phyloP scores from a whole-genome alignment of 1,140 invertebrate genomes.

The Bombus turneri region DNA sequence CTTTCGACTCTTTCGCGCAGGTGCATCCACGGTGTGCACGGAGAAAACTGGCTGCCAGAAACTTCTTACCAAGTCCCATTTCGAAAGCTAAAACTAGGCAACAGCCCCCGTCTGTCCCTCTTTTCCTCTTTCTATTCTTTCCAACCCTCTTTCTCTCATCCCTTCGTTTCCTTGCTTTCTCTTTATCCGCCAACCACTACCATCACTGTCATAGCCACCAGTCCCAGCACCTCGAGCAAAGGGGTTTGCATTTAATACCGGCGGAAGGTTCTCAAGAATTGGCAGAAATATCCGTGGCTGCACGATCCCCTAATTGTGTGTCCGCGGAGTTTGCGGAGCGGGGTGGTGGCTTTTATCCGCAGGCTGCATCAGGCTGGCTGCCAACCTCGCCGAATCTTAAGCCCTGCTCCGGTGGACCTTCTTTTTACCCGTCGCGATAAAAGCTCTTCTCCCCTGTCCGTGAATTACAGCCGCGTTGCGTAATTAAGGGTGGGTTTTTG shows the following conservation, averaged over 20 bases:
- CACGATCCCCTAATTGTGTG: slow-evolving; percentile 63
- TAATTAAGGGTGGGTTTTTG: slow-evolving; percentile 40
- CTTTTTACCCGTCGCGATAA: slow-evolving; percentile 29
- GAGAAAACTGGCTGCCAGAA: slow-evolving; percentile 73
- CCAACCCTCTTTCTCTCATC: neutral
- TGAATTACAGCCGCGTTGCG: slow-evolving; percentile 34
- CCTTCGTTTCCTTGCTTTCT: slow-evolving; percentile 2
- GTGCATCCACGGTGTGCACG: slow-evolving; percentile 57
- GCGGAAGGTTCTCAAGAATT: slow-evolving; percentile 77
- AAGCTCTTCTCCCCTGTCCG: slow-evolving; percentile 21
- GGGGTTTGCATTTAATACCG: slow-evolving; percentile 71
- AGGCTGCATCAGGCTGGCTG: slow-evolving; percentile 45
- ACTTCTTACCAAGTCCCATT: slow-evolving; percentile 78
- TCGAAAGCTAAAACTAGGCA: slow-evolving; percentile 67
- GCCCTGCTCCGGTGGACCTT: slow-evolving; percentile 17
- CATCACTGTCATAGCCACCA: neutral
- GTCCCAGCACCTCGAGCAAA: slow-evolving; percentile 30
- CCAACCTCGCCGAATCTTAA: slow-evolving; percentile 59
- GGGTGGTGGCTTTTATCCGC: slow-evolving; percentile 49
- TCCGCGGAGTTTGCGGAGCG: slow-evolving; percentile 36
- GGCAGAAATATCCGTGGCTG: slow-evolving; percentile 64
- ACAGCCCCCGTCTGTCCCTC: slow-evolving; percentile 20
- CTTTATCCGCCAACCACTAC: slow-evolving; percentile 12
- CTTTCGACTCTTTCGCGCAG: slow-evolving; percentile 61
- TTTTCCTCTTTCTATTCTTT: neutral